Evolutionary conservation across 2,888 invertebrate species (phyloP).

Genomic region (Metopia argyrocephala): DNA sequence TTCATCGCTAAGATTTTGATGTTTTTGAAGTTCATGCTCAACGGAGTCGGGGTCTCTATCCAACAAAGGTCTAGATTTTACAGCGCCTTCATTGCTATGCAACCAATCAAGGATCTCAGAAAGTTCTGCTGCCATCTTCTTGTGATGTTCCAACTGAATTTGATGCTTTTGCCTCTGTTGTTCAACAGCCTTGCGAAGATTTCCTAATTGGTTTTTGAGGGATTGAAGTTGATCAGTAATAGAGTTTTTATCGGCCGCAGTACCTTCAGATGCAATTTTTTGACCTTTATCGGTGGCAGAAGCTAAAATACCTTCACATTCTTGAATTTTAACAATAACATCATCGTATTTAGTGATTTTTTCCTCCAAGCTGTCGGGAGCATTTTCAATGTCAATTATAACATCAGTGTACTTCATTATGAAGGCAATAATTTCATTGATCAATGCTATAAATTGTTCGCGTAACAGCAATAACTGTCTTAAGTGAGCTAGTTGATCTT

Average conservation of each 20-base stretch:
- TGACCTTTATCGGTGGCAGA: constrained; percentile 95
- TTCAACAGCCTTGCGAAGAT: constrained; percentile 89
- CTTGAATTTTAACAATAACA: constrained; percentile 91
- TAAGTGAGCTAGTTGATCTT: constrained; percentile 90
- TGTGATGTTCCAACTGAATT: constrained; percentile 91
- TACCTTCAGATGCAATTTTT: constrained; percentile 94
- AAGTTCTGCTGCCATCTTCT: constrained; percentile 89
- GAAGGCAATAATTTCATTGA: constrained; percentile 92
- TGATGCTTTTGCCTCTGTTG: constrained; percentile 92
- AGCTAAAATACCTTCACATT: constrained; percentile 91
- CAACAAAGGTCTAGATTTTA: constrained; percentile 89
- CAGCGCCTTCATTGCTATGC: constrained; percentile 88
- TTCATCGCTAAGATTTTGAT: constrained; percentile 83
- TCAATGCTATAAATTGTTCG: constrained; percentile 92
- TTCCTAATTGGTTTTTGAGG: constrained; percentile 89
- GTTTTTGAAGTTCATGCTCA: constrained; percentile 88
- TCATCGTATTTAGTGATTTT: constrained; percentile 93
- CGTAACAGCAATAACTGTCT: constrained; percentile 88
- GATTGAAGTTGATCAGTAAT: constrained; percentile 93
- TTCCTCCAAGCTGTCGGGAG: constrained; percentile 89
- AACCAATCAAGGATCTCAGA: constrained; percentile 90
- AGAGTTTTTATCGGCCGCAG: constrained; percentile 90
- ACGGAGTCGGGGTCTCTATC: constrained; percentile 89
- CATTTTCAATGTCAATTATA: constrained; percentile 90
- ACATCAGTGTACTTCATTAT: constrained; percentile 92